Percentiles rank a stretch among this genome's conserved stretches.
These are phyloP conservation scores for Myotis brandtii DNA, from an alignment of 2,113 vertebrate species.

Conservation along the genomic window DNA sequence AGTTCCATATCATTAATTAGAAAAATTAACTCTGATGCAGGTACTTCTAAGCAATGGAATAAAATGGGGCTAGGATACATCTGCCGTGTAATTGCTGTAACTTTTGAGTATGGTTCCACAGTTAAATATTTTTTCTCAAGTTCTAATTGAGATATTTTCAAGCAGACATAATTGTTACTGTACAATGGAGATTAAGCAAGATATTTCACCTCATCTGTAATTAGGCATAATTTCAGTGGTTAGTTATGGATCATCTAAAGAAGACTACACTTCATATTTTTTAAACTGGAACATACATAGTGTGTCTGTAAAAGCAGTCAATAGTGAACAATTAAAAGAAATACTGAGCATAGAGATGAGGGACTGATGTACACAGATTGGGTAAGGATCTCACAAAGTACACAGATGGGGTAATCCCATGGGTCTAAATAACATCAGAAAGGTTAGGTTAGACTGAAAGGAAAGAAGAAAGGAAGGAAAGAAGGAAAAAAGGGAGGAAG, in stretches of 20 bases:
- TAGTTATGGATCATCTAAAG: not conserved
- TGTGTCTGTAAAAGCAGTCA: not conserved
- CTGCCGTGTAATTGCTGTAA: not conserved
- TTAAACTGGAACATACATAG: not conserved
- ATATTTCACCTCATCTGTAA: conserved; percentile 19
- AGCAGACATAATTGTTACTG: conserved; percentile 9
- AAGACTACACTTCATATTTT: not conserved
- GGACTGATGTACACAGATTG: not conserved
- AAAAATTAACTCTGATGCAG: not conserved
- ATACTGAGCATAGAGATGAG: not conserved
- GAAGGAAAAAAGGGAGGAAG: not conserved
- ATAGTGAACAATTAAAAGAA: not conserved
- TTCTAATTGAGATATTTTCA: conserved; percentile 34
- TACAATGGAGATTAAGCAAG: not conserved
- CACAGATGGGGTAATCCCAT: not conserved
- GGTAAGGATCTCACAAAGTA: not conserved
- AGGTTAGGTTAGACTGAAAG: not conserved
- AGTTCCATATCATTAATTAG: not conserved
- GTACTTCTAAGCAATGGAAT: not conserved
- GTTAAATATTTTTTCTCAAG: not conserved
- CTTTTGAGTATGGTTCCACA: not conserved
- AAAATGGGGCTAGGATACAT: not conserved
- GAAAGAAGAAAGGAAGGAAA: too few relatives aligned
- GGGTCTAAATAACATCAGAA: not conserved
- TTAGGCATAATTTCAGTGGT: not conserved